Evolutionary conservation across 2,888 invertebrate species (phyloP).

Genomic region (Chrysomela aeneicollis): DNA sequence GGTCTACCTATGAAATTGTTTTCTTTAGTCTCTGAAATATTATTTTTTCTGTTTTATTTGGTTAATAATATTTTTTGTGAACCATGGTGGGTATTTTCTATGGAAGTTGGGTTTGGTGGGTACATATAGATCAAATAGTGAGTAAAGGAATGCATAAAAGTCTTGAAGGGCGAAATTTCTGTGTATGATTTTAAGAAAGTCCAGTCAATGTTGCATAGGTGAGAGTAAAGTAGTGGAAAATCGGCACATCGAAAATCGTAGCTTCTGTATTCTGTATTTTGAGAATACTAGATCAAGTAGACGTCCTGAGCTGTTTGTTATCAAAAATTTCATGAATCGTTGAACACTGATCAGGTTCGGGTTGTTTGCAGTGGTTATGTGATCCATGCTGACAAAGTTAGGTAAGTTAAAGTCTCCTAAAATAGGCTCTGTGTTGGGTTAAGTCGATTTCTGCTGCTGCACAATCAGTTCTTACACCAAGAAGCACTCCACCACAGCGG

Average conservation of each 20-base stretch:
- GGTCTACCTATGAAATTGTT: neutral
- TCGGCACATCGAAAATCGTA: neutral
- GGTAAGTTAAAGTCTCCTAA: constrained; percentile 8
- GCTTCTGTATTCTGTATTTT: neutral
- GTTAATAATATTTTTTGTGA: no score
- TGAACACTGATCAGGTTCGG: neutral
- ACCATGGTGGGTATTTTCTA: no score
- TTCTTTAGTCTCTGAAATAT: neutral
- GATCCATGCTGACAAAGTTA: constrained; percentile 1
- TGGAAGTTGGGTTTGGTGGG: neutral
- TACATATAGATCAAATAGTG: neutral
- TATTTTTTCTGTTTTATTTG: no score
- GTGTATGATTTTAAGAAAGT: no score
- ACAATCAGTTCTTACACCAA: constrained; percentile 9
- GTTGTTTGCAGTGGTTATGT: neutral
- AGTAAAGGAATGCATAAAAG: no score
- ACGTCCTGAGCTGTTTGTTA: neutral
- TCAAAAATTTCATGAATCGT: constrained; percentile 3
- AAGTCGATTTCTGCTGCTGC: constrained; percentile 9
- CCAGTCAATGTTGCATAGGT: neutral
- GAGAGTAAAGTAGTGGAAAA: neutral
- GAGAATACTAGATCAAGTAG: neutral
- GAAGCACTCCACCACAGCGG: neutral
- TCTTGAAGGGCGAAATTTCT: no score
- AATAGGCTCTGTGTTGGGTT: constrained; percentile 6